These are phyloP conservation scores for Girardinus metallicus DNA, from an alignment of 2,797 vertebrate species.

Conservation along the genomic window DNA sequence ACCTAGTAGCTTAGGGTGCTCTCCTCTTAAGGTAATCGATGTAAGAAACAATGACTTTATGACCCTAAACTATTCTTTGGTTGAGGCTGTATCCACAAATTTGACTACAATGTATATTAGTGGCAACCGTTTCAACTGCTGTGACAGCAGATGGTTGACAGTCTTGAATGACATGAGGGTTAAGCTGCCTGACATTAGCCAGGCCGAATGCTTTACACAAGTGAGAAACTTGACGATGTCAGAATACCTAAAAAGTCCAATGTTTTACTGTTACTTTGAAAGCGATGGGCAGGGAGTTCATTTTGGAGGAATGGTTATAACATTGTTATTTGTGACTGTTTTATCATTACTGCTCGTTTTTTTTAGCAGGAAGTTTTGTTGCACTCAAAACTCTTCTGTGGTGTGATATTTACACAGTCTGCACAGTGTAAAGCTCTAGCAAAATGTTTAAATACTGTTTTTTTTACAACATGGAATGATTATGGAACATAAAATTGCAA, in stretches of 20 bases:
- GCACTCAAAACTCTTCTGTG: slow-evolving; percentile 30
- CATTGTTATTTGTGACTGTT: slow-evolving; percentile 57
- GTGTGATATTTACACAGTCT: slow-evolving; percentile 34
- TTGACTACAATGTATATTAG: slow-evolving; percentile 63
- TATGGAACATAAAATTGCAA: neutral
- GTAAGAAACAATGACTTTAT: slow-evolving; percentile 71
- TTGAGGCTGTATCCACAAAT: slow-evolving; percentile 44
- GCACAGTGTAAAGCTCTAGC: neutral
- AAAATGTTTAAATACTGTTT: neutral
- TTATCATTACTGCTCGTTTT: slow-evolving; percentile 38
- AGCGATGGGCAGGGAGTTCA: slow-evolving; percentile 37
- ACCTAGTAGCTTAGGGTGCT: slow-evolving; percentile 63
- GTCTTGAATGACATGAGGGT: slow-evolving; percentile 48
- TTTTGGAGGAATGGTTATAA: slow-evolving; percentile 54
- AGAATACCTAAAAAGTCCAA: slow-evolving; percentile 53
- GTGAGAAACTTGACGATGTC: slow-evolving; percentile 25
- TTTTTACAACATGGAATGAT: neutral
- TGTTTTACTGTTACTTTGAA: slow-evolving; percentile 46
- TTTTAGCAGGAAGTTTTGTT: slow-evolving; percentile 50
- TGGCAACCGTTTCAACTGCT: slow-evolving; percentile 77
- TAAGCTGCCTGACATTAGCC: slow-evolving; percentile 61
- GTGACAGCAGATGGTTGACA: slow-evolving; percentile 68
- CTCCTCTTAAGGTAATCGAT: slow-evolving; percentile 70
- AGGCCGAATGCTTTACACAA: slow-evolving; percentile 55
- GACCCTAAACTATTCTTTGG: slow-evolving; percentile 63